Percentiles rank a stretch among this genome's conserved stretches.
Conservation (phyloP, 2,797 vertebrate species). For the Heliangelus exortis region DNA sequence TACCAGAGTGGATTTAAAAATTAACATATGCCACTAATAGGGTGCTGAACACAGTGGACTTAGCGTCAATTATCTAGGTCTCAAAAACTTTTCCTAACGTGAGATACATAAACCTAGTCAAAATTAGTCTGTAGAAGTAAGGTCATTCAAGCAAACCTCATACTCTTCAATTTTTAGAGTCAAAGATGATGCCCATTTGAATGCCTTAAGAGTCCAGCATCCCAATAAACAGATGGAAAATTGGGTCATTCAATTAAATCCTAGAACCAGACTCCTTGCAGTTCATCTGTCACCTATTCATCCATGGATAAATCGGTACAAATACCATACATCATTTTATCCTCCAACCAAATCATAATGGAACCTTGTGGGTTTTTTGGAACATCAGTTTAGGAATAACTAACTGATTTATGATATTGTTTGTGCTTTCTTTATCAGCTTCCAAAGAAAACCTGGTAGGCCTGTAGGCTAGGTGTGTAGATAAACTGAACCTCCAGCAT, state of each 20-base stretch:
- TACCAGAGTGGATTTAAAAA: background rate
- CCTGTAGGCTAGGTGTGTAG: background rate
- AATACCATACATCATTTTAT: background rate
- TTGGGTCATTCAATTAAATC: background rate
- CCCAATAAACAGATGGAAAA: background rate
- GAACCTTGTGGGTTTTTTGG: background rate
- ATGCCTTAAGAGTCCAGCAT: background rate
- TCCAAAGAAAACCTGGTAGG: background rate
- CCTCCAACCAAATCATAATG: background rate
- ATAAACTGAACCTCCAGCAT: background rate
- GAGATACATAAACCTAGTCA: background rate
- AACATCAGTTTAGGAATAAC: background rate
- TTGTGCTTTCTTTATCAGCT: rapidly evolving
- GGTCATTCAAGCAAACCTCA: background rate
- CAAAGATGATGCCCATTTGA: background rate
- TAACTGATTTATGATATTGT: background rate
- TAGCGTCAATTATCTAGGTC: background rate
- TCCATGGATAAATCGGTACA: background rate
- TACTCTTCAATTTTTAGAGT: background rate
- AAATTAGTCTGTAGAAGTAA: background rate
- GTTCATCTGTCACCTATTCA: background rate
- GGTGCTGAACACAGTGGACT: background rate
- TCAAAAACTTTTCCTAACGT: background rate
- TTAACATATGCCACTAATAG: background rate
- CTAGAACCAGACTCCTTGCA: background rate